Percentiles rank a stretch among this genome's conserved stretches.
phyloP scores from a whole-genome alignment of 2,888 invertebrate genomes.

The Limnephilus auricula region DNA sequence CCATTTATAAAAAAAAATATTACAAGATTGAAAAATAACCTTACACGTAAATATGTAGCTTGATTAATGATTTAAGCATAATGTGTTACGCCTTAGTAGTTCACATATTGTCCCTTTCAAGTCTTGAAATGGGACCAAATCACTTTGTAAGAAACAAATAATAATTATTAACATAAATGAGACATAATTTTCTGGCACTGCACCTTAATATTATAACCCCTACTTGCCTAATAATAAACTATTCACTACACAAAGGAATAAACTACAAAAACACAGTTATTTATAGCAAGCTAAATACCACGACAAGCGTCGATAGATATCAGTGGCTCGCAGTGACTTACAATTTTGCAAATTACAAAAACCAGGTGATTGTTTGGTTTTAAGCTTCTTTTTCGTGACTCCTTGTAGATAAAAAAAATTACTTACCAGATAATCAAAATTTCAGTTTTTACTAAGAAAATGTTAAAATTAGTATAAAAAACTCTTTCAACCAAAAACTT shows the following conservation, averaged over 20 bases:
- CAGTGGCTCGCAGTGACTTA: neutral
- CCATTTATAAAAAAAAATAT: slow-evolving; percentile 21
- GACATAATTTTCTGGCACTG: neutral
- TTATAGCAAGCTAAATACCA: neutral
- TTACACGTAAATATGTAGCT: neutral
- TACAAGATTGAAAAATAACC: neutral
- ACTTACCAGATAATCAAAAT: neutral
- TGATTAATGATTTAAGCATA: neutral
- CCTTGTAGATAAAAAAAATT: no score
- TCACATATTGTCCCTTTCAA: neutral
- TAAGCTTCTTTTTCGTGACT: no score
- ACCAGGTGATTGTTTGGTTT: no score
- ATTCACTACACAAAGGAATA: neutral
- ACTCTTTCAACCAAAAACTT: neutral
- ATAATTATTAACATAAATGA: neutral
- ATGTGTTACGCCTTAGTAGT: neutral
- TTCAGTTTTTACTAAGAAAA: neutral
- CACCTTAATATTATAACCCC: neutral
- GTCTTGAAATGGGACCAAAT: neutral
- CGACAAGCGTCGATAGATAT: neutral
- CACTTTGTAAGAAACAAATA: neutral
- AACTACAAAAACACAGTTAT: neutral
- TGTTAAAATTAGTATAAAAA: neutral
- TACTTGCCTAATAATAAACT: neutral
- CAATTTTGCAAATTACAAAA: neutral